Evolutionary conservation across 2,797 vertebrate genomes (phyloP).

Genomic region (Linurgus olivaceus): DNA sequence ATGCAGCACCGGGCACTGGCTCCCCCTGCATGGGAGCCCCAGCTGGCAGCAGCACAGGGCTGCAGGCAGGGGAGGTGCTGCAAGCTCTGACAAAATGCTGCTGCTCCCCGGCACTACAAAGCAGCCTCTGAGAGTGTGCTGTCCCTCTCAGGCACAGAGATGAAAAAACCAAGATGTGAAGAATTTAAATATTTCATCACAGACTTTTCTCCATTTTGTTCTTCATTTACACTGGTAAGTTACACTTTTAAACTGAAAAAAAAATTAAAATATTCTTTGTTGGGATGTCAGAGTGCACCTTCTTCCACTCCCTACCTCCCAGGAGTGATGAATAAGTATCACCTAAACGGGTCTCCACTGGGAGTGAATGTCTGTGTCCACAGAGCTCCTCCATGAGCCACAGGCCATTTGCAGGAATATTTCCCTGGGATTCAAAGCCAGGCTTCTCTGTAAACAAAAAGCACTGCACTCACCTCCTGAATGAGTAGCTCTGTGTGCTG

Average conservation of each 20-base stretch:
- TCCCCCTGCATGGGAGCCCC: not conserved
- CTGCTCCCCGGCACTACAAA: conserved; percentile 2
- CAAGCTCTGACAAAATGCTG: not conserved
- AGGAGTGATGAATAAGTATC: not conserved
- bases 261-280: not conserved
- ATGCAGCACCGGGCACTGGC: not conserved
- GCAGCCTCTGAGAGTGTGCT: not conserved
- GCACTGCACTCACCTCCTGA: not conserved
- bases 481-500: rapidly evolving
- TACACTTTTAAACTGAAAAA: not conserved
- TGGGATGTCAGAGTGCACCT: not conserved
- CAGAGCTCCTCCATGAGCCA: not conserved
- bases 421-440: not conserved
- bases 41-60: not conserved
- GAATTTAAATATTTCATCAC: not conserved
- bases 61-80: not conserved
- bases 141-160: not conserved
- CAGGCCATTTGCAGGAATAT: not conserved
- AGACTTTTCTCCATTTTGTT: conserved; percentile 8
- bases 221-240: conserved; percentile 14
- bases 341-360: not conserved
- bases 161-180: not conserved
- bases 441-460: not conserved
- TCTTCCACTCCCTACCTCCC: not conserved
- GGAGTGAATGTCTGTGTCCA: not conserved